Base-by-base conservation (phyloP, 2,797 vertebrate genomes). In the Acanthurus leucopareius region DNA sequence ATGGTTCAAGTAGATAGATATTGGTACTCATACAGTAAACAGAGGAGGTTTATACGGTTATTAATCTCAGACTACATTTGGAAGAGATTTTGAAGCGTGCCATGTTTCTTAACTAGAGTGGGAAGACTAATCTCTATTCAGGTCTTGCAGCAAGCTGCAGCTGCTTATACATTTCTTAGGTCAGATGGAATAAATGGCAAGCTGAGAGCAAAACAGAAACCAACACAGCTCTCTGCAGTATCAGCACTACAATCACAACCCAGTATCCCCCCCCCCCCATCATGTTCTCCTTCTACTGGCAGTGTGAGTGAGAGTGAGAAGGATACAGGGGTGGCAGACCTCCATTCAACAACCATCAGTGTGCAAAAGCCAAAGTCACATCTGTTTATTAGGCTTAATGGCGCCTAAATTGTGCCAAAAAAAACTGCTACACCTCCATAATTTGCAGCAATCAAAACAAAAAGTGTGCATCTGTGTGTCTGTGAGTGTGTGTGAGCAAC, bases 341-440 rank as follows among this genome's bases (percentile, higher is more conserved):
- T 77, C 59, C 65, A 86, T 60, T 78, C 66, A 79, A 47, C 62
- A 65, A 4, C 22, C 65, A 35, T 61, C 75, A 75, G 49, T 14
- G 38, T 35, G 48, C 59, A 28, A 32, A 13, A 79, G 42, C 51
- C 56, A 49, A 67, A 75, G 58, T 47, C 11, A 15, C 65, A 19
- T 59, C 22, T 65, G 42, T 77, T 87, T 42, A 77, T 75, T 77
- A 20, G 28, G 28, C 40, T 66, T 81, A 85, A 83, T 82, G 47
- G 66, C 62, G 65, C 73, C 40, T 71, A 75, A 72, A 80, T 28
- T 82, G 42, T 71, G 60, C 68, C 59, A 80, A 63, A 82, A 63
- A 82, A 61, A n/a, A 22, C 15, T 48, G 40, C 11, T 63, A 10
- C 65, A 63, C 69, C 53, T 82, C 65, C 69, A 53, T 66, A 48